Percentiles rank a stretch among this genome's conserved stretches.
These are phyloP conservation scores for Zaprionus obscuricornis DNA, from an alignment of 2,888 invertebrate genomes.

Conservation along the genomic window DNA sequence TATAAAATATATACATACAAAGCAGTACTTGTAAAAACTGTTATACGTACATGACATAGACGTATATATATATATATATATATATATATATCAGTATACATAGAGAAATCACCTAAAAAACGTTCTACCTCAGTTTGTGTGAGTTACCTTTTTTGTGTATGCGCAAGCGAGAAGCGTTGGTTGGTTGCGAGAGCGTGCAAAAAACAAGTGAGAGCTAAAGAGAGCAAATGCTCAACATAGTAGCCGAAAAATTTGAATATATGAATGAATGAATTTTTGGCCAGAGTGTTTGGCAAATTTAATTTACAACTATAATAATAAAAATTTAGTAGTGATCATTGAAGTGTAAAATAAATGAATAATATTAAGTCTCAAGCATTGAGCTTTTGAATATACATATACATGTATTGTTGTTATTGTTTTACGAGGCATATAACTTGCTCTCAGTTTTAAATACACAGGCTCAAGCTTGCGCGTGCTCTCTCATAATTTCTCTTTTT, in stretches of 20 bases:
- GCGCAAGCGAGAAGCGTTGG: slow-evolving; percentile 55
- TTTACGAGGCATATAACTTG: slow-evolving; percentile 27
- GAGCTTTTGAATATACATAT: slow-evolving; percentile 22
- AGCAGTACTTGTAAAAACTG: slow-evolving; percentile 41
- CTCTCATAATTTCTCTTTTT: slow-evolving; percentile 18
- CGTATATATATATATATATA: slow-evolving; percentile 30
- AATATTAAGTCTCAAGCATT: background rate
- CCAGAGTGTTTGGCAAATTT: slow-evolving; percentile 33
- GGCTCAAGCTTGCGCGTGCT: slow-evolving; percentile 41
- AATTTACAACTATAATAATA: background rate
- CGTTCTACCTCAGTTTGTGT: slow-evolving; percentile 49
- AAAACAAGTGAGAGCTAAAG: slow-evolving; percentile 34
- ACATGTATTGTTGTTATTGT: slow-evolving; percentile 44
- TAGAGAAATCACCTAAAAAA: slow-evolving; percentile 80
- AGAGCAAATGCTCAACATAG: slow-evolving; percentile 26
- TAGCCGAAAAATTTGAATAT: slow-evolving; percentile 69
- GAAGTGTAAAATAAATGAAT: too few species aligned
- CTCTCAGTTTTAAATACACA: slow-evolving; percentile 40
- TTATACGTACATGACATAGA: slow-evolving; percentile 22
- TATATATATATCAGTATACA: slow-evolving; percentile 45
- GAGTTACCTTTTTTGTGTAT: slow-evolving; percentile 58
- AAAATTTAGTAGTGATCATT: background rate
- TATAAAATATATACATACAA: slow-evolving; percentile 48
- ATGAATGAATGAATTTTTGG: slow-evolving; percentile 66
- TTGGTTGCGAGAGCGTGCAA: slow-evolving; percentile 40